Evolutionary conservation across 2,113 vertebrate genomes (phyloP), one percentile per base, ranked within the genome.

Genomic region (Poecilia latipinna): DNA sequence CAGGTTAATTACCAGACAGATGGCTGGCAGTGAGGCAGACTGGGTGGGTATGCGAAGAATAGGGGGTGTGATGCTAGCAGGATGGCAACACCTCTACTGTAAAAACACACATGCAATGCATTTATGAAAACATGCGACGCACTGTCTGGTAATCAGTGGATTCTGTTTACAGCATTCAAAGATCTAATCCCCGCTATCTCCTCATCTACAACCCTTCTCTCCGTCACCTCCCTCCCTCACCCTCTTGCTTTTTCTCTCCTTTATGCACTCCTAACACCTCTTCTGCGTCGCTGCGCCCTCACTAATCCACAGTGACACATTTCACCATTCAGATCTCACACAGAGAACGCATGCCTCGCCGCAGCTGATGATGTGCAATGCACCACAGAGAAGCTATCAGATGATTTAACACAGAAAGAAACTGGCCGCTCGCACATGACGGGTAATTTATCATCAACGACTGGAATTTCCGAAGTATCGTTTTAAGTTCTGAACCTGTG

Each of bases 1-100:
- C 86, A 93, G 95, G 94, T 95, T 96, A 96, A 96, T 96, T 94
- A 94, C 88, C 77, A 89, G 93, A 94, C 96, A 96, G 95, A 95
- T 96, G 95, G 95, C 78, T 89, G 93, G 91, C 89, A 77, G 82
- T 84, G 83, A 72, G 87, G 66, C 32, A 33, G 54, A 57, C 75
- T 74, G 77, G 73, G 74, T 84, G 79, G 80, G 72, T 26, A 61
- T 68, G 63, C 82, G 19, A 8, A 89, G 79, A 31, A 19, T 33
- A 61, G 32, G 79, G 82, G 82, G 78, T 78, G 86, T 83, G 77
- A 75, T 91, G 84, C 81, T 86, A 87, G 83, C 78, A 85, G 93
- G 89, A 91, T 90, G 79, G 89, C 10, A 8, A 71, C 86, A 84
- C 81, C 51, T 75, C 64, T 64, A 81, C 72, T 78, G 75, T 78